Evolutionary conservation across 2,888 invertebrate genomes (phyloP), one percentile per base, ranked within the genome.

Genomic region (Epistrophe eligans): DNA sequence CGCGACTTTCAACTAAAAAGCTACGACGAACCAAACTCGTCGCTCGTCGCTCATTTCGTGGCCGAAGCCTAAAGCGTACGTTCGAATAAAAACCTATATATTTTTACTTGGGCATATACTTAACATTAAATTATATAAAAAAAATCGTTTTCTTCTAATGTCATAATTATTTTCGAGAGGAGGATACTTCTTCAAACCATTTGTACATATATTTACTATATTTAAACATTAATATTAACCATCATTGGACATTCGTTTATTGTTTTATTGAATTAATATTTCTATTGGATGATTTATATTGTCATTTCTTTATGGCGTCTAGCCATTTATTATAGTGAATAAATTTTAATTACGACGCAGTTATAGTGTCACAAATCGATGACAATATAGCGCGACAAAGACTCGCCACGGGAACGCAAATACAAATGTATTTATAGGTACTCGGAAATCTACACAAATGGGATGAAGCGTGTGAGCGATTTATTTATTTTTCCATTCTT

Each of bases 91-190:
- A 64, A 52, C 1, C 10, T 32, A 64, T 10, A 43, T 11, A 60
- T 71, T 11, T 8, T 35, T 43, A 80, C 74, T 80, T 43, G 24
- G 80, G 80, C 80, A 74, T 81, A 76, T 74, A 55, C 62, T 67
- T 62, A 67, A 60, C 52, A 55, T 76, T 19, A 9, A 67, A 35
- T 55, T 45, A 32, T n/a, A 32, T 19, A 24, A 72, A 62, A n/a
- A 38, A 71, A 58, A 74, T 50, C 50, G 38, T 24, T 38, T 52
- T 40, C 19, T 15, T 11, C 28, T 62, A 55, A 62, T 55, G 28
- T 35, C 64, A 62, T 48, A 9, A 48, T 48, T 1, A n/a, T 6
- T 48, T 48, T 48, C 7, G 4, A 17, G 8, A 6, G 17, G n/a
- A 32, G 3, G 35, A 17, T 17, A 11, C 35, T 58, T 35, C 3